Base-by-base conservation (phyloP, 1,140 invertebrate species). In the Onthophagus taurus region DNA sequence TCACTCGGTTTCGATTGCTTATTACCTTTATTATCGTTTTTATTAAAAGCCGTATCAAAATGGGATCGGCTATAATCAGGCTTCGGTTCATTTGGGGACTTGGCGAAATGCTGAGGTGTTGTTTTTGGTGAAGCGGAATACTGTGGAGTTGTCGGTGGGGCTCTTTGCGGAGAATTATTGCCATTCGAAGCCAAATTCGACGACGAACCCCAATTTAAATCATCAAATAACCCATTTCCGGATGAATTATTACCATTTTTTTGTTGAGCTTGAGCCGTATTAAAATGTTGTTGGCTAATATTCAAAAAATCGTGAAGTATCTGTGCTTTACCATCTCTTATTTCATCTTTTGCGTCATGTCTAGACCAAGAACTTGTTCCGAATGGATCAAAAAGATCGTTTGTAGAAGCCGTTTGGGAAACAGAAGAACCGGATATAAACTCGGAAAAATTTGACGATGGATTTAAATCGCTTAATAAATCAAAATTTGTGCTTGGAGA, bases 1-100 rank as follows among this genome's bases (percentile, higher is more conserved):
- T 94, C 85, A 2, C 71, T 75, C 18, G 63, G 53, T 60, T 67
- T 77, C 33, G 60, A 66, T 55, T 53, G 64, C n/a, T n/a, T n/a
- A n/a, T n/a, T n/a, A 31, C 59, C 51, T 52, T 74, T 75, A 1
- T 55, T 47, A 60, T 54, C 47, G 65, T 72, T 56, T 66, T 72
- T 55, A 46, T 60, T 57, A 18, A 71, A 68, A 2, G 72, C 64
- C 51, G 66, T 64, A 38, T 83, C 78, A 55, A 86, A 85, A 55
- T 84, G 74, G 11, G 72, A 68, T 44, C 83, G 70, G 57, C 73
- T 83, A 58, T 77, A 78, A 56, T 77, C 71, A 1, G 72, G 67
- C 11, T 58, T 55, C 12, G 35, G 53, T 13, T 57, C 52, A 6
- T 35, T 23, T 31, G 52, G 50, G 3, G 52, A 52, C 39, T 51